These are phyloP conservation scores for Papilio elwesi DNA, from an alignment of 2,888 invertebrate species.

Conservation along the genomic window DNA sequence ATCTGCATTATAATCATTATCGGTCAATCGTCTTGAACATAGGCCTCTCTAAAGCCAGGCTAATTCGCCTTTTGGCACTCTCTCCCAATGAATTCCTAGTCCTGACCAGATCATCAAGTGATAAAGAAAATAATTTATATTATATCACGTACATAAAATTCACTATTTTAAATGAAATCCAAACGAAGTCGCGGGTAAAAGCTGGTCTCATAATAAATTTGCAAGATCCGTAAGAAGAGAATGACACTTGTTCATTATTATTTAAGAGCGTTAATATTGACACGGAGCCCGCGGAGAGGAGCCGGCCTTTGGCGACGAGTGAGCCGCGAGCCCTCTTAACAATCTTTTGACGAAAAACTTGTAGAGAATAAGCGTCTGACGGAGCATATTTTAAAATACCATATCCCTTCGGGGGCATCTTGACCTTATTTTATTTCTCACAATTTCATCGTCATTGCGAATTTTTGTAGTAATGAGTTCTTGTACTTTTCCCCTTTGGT, in stretches of 20 bases:
- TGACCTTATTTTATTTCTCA: constrained; percentile 31
- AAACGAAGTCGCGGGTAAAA: background rate
- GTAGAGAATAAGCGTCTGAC: constrained; percentile 45
- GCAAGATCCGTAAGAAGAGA: constrained; percentile 41
- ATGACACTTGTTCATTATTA: constrained; percentile 43
- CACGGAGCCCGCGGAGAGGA: constrained; percentile 42
- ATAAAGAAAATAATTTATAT: no score
- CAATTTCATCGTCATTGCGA: background rate
- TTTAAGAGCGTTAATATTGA: constrained; percentile 51
- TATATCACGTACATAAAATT: background rate
- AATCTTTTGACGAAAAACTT: constrained; percentile 42
- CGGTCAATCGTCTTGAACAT: no score
- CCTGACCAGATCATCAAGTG: no score
- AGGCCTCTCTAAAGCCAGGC: no score
- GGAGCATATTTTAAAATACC: constrained; percentile 46
- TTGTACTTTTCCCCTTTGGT: background rate
- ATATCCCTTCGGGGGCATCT: constrained; percentile 21
- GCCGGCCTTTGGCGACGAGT: constrained; percentile 47
- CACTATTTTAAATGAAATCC: background rate
- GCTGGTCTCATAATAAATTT: constrained; percentile 1
- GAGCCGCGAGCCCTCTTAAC: constrained; percentile 42
- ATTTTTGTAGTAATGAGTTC: background rate
- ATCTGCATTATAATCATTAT: no score
- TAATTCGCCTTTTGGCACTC: no score
- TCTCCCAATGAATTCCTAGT: no score